A percentile compares a stretch with the other conserved stretches of the same genome.
Evolutionary conservation across 2,797 vertebrate genomes (phyloP).

Genomic region (Sebastes ruberrimus): DNA sequence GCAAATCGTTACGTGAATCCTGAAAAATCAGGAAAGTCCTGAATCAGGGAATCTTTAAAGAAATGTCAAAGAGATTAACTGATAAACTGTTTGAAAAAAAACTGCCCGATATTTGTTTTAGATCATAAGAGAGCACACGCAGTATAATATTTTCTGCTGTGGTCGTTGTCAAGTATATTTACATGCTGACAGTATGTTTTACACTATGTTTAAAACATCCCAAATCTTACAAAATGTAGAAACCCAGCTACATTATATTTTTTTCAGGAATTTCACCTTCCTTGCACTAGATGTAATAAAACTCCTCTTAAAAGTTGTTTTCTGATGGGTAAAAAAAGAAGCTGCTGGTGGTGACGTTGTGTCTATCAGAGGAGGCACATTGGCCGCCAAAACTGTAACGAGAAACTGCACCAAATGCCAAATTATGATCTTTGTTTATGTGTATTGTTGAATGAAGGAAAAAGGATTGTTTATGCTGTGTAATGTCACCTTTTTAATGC

Average conservation of each 20-base stretch:
- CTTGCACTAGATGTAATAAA: neutral
- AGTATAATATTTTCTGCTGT: neutral
- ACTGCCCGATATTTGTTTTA: neutral
- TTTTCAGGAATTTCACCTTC: neutral
- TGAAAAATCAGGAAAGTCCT: neutral
- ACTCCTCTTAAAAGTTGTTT: neutral
- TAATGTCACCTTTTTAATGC: neutral
- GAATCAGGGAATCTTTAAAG: neutral
- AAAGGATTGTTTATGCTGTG: neutral
- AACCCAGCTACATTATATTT: neutral
- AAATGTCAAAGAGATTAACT: neutral
- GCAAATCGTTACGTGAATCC: neutral
- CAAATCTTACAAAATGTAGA: neutral
- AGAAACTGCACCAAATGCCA: too few species aligned
- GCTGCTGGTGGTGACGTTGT: neutral
- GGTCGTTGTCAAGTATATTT: neutral
- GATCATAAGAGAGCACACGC: neutral
- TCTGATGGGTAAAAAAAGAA: neutral
- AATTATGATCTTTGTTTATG: neutral
- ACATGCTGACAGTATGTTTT: neutral
- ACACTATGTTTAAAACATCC: neutral
- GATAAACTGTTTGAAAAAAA: neutral
- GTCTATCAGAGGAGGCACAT: neutral
- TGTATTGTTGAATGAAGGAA: neutral
- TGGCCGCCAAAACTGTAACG: neutral